A percentile compares a stretch with the other conserved stretches of the same genome.
Evolutionary conservation across 2,113 vertebrate species (phyloP).

Genomic region (Geothlypis trichas): DNA sequence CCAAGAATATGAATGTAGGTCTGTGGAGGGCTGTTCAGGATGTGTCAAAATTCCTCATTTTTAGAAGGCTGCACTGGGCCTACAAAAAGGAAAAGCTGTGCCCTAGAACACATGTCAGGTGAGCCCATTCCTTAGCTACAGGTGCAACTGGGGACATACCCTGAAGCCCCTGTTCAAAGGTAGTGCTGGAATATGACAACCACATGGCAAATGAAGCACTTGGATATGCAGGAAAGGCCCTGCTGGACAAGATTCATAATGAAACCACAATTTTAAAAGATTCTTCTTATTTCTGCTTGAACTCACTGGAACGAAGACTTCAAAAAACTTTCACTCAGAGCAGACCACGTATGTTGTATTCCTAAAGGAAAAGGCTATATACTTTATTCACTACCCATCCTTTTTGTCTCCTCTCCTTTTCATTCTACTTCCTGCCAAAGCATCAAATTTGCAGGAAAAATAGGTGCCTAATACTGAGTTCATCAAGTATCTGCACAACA

Average conservation of each 20-base stretch:
- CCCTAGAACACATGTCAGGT: background rate
- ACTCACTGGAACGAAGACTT: background rate
- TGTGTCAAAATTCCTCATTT: background rate
- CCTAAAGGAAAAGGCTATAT: background rate
- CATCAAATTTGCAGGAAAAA: background rate
- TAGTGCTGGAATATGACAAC: background rate
- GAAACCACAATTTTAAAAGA: background rate
- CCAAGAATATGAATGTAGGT: accelerated
- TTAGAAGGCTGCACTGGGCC: background rate
- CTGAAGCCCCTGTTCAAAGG: background rate
- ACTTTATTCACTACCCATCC: background rate
- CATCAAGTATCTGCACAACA: background rate
- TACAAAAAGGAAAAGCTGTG: background rate
- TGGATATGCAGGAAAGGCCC: background rate
- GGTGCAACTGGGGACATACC: background rate
- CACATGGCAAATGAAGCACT: accelerated
- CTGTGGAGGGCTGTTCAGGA: background rate
- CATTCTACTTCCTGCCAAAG: background rate
- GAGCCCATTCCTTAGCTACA: background rate
- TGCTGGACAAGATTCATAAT: background rate
- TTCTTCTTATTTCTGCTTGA: background rate
- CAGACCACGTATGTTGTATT: accelerated
- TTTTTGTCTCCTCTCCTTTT: background rate
- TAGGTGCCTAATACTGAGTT: background rate
- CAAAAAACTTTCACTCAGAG: background rate